These are phyloP conservation scores for Athalia cordata DNA, from an alignment of 2,888 invertebrate species.

Conservation along the genomic window DNA sequence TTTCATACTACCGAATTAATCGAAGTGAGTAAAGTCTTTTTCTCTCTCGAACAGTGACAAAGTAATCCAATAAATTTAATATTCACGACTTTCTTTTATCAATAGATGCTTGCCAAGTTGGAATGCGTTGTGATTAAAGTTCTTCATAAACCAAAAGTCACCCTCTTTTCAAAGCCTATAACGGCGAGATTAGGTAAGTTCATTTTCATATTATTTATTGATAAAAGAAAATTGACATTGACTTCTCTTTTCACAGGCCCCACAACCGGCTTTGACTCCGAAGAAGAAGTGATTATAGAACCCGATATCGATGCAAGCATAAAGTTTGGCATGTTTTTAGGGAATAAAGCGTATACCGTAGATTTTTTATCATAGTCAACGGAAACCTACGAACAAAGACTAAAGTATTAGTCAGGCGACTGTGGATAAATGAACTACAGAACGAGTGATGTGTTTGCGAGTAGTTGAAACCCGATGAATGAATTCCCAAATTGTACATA, in stretches of 20 bases:
- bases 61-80: too few relatives aligned
- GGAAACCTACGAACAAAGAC: too few relatives aligned
- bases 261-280: conserved; percentile 74
- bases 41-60: too few relatives aligned
- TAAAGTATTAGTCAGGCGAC: too few relatives aligned
- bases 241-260: conserved; percentile 61
- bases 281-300: conserved; percentile 75
- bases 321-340: conserved; percentile 77
- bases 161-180: conserved; percentile 74
- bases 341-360: conserved; percentile 75
- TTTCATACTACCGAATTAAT: conserved; percentile 79
- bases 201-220: conserved; percentile 41
- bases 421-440: too few relatives aligned
- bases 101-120: conserved; percentile 76
- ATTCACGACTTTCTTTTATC: not conserved
- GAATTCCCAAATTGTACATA: too few relatives aligned
- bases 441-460: too few relatives aligned
- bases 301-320: conserved; percentile 75
- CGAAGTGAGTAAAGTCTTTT: conserved; percentile 73
- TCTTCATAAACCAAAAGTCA: conserved; percentile 66
- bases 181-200: conserved; percentile 68
- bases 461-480: too few relatives aligned
- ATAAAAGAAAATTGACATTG: conserved; percentile 34
- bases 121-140: conserved; percentile 75
- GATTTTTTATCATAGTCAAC: conserved; percentile 72